Base-by-base conservation (phyloP, 2,888 invertebrate species). In the Saturnia pavonia region DNA sequence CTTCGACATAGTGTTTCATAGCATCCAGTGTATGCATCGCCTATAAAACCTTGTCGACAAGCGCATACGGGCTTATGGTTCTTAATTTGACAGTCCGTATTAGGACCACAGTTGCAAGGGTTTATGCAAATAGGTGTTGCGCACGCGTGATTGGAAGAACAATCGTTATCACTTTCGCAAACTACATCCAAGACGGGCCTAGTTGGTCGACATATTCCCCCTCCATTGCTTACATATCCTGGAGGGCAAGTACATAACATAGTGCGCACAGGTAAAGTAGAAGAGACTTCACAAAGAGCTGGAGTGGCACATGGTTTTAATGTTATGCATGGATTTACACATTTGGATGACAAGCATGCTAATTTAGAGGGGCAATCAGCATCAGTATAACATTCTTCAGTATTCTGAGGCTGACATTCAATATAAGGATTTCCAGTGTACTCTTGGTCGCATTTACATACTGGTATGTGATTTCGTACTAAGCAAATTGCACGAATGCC, bases 191-290 rank as follows among this genome's bases (percentile, higher is more conserved):
- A 84, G 9, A 96, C 89, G 1, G 96, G 94, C 60, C 95, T 95
- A n/a, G 96, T 96, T 2, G 97, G 96, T 73, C 96, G 96, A 83
- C 98, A 97, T 60, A 96, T 95, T 45, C 97, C 97, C 68, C 97
- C 97, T 71, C 97, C 98, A 76, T 96, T 96, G 88, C 97, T 97
- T 6, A 97, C 95, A 80, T 97, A 98, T 25, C 98, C 98, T 69
- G 97, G 97, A 42, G 98, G 97, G 81, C 98, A 98, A 4, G 97
- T 95, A 85, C 98, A 98, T 54, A 97, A 95, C 97, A 98, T 97
- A 0, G 98, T 98, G 74, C 98, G 95, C 9, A 98, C 97, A 0
- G 98, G 98, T 42, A 96, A 88, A 7, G 98, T 97, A 0, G 96
- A 96, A 40, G 97, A 95, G 0, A 98, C 97, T 88, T 96, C 95